These are phyloP conservation scores for Hemichromis elongatus DNA, from an alignment of 2,113 vertebrate genomes.

Conservation along the genomic window DNA sequence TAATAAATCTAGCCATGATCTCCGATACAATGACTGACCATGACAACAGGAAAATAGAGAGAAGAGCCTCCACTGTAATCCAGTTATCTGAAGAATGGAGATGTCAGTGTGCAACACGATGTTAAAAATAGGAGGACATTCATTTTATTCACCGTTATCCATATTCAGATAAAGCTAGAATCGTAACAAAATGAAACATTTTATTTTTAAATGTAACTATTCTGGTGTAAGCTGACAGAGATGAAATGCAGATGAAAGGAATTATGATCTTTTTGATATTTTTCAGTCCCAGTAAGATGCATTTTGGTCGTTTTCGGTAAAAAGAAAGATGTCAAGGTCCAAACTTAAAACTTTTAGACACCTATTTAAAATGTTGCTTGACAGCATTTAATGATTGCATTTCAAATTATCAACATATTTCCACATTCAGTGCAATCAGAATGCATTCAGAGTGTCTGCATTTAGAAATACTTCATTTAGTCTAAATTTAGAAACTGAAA, in stretches of 20 bases:
- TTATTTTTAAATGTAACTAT: neutral
- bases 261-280: neutral
- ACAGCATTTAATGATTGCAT: neutral
- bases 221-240: neutral
- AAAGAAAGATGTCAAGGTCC: neutral
- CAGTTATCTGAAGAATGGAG: neutral
- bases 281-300: neutral
- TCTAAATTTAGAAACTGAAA: neutral
- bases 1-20: neutral
- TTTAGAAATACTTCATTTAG: neutral
- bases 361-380: neutral
- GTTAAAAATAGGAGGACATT: neutral
- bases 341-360: neutral
- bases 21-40: neutral
- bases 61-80: neutral
- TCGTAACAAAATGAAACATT: neutral
- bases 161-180: neutral
- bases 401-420: rapidly evolving
- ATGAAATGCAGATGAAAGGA: neutral
- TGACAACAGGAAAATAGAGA: neutral
- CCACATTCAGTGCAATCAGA: neutral
- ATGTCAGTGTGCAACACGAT: neutral
- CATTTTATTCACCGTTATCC: rapidly evolving
- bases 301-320: neutral
- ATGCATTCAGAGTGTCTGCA: neutral